phyloP scores from a whole-genome alignment of 2,797 vertebrate genomes.

The Propithecus perrieri region DNA sequence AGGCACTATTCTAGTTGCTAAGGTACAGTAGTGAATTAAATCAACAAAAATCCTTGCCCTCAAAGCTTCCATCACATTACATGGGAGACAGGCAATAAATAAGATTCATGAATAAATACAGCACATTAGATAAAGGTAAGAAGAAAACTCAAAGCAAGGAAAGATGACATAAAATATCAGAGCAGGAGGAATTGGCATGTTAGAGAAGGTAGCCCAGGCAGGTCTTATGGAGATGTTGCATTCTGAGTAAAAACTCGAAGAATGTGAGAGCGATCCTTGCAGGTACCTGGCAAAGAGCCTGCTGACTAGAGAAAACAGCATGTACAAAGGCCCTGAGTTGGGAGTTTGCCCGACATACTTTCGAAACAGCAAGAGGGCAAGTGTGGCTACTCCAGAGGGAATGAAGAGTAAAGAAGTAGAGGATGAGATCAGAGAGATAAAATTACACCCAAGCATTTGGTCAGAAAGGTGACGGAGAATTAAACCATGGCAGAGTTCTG shows the following conservation, averaged over 20 bases:
- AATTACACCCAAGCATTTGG: no score
- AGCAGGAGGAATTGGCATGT: neutral
- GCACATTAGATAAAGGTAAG: neutral
- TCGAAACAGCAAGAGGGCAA: neutral
- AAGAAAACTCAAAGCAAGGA: neutral
- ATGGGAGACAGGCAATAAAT: neutral
- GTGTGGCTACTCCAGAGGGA: neutral
- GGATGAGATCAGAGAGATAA: neutral
- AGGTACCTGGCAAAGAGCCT: neutral
- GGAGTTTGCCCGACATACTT: neutral
- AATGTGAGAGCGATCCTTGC: neutral
- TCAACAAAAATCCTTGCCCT: neutral
- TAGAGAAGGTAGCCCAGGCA: neutral
- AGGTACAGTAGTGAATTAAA: neutral
- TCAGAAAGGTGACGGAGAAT: neutral
- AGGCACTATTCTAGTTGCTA: neutral
- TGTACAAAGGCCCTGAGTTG: neutral
- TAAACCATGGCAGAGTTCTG: rapidly evolving
- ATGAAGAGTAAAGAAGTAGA: neutral
- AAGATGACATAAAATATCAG: neutral
- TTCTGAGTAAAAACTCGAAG: neutral
- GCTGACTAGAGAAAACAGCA: neutral
- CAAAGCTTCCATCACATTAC: neutral
- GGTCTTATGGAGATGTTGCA: neutral
- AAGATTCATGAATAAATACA: neutral